Conservation (phyloP, 2,113 vertebrate genomes). For the Caretta caretta region DNA sequence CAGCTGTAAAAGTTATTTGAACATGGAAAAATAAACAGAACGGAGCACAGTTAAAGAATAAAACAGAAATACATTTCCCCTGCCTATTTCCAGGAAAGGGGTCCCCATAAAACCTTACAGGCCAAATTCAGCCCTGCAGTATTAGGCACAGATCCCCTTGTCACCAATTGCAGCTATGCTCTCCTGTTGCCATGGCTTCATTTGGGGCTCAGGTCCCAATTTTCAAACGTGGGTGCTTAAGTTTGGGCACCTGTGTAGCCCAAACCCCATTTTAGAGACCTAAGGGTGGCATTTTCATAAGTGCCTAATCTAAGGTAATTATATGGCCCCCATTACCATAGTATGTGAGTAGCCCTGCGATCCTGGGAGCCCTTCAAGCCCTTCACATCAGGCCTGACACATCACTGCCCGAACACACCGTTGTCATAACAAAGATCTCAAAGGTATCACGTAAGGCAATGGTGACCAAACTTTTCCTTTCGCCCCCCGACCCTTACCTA, state of each 20-base stretch:
- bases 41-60: not conserved
- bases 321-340: not conserved
- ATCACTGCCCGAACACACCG: too few species aligned
- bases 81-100: not conserved
- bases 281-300: not conserved
- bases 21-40: not conserved
- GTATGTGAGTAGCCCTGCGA: not conserved
- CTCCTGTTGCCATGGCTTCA: not conserved
- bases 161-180: accelerated
- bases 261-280: not conserved
- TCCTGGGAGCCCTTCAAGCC: too few species aligned
- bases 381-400: too few species aligned
- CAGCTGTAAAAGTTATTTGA: conserved; percentile 22
- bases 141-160: not conserved
- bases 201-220: not conserved
- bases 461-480: too few species aligned
- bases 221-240: not conserved
- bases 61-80: not conserved
- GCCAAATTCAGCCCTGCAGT: not conserved
- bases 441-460: not conserved
- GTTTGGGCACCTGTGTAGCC: not conserved
- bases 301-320: not conserved
- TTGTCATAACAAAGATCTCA: not conserved
- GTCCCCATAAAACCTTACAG: not conserved
- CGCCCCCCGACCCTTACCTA: too few species aligned